phyloP scores from a whole-genome alignment of 2,888 invertebrate genomes.

The Agelastica alni region DNA sequence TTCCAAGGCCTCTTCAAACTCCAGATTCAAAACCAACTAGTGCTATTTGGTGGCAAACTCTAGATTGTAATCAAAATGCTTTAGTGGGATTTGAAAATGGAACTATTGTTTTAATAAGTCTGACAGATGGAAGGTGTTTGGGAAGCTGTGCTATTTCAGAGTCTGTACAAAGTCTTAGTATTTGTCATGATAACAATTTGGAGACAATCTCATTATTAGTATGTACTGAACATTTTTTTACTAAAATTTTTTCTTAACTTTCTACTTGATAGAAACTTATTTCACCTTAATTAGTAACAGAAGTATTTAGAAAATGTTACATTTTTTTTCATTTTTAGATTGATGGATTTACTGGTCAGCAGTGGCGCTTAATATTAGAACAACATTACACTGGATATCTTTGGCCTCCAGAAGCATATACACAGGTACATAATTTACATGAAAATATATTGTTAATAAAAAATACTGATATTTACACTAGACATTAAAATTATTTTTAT shows the following conservation, averaged over 20 bases:
- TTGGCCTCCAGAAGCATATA: constrained; percentile 62
- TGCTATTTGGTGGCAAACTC: constrained; percentile 78
- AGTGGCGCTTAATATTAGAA: constrained; percentile 83
- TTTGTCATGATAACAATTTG: constrained; percentile 74
- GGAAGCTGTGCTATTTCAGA: constrained; percentile 69
- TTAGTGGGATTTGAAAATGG: constrained; percentile 72
- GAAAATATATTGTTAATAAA: too few relatives aligned
- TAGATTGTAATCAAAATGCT: constrained; percentile 71
- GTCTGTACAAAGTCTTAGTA: constrained; percentile 65
- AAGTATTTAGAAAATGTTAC: too few relatives aligned
- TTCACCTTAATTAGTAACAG: too few relatives aligned
- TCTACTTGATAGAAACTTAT: too few relatives aligned
- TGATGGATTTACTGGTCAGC: constrained; percentile 64
- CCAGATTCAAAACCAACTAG: constrained; percentile 62
- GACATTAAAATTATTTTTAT: too few relatives aligned
- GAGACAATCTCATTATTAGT: constrained; percentile 69
- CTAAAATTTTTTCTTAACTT: too few relatives aligned
- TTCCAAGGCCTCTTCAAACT: constrained; percentile 52
- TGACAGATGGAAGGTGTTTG: constrained; percentile 70
- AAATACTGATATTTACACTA: too few relatives aligned
- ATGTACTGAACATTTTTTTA: constrained; percentile 50
- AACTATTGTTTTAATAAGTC: constrained; percentile 66
- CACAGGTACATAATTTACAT: constrained; percentile 39
- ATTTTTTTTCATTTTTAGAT: constrained; percentile 44
- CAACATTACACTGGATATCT: constrained; percentile 74